Base-by-base conservation (phyloP, 2,888 invertebrate species). In the Lycocerus yunnanus region DNA sequence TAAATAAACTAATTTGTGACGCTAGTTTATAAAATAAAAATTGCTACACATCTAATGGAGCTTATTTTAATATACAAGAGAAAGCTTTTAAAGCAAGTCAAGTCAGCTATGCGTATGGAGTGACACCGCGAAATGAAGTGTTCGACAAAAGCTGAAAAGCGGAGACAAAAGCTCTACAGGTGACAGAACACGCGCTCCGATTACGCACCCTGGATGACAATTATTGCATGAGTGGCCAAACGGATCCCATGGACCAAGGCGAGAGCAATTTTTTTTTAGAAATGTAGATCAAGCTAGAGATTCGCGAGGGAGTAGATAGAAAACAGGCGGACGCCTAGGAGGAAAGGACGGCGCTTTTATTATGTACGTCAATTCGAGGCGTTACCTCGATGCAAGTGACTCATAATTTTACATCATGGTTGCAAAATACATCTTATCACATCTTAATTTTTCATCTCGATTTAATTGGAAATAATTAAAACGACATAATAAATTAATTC, bases 1-100 rank as follows among this genome's bases (percentile, higher is more conserved):
- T 73, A 72, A 73, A 73, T 75, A 70, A 73, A 70, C 75, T 71
- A 72, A 75, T 73, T 75, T 75, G 75, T 61, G 66, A 68, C 68
- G 61, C 70, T 69, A 69, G 63, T 15, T 65, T 68, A 60, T 15
- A 15, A 24, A 68, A 65, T 59, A 68, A 27, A 68, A 68, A 72
- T 58, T 24, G 6, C 61, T 24, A 61, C 60, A 59, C 59, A 65
- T 18, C 43, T 70, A 70, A 71, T 71, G 65, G 71, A 58, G 74
- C 60, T 75, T 69, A 72, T 75, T 75, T 75, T 75, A 70, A 75
- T 73, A 72, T 72, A 70, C 75, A 72, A 69, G 24, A 61, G 68
- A 75, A 75, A 67, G 69, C 72, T 73, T 72, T 72, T 70, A 70
- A 71, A 71, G 43, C 69, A 67, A 72, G 67, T 16, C 27, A 65